Evolutionary conservation across 1,140 invertebrate genomes (phyloP).

Genomic region (Pygmarrhopalites habei): DNA sequence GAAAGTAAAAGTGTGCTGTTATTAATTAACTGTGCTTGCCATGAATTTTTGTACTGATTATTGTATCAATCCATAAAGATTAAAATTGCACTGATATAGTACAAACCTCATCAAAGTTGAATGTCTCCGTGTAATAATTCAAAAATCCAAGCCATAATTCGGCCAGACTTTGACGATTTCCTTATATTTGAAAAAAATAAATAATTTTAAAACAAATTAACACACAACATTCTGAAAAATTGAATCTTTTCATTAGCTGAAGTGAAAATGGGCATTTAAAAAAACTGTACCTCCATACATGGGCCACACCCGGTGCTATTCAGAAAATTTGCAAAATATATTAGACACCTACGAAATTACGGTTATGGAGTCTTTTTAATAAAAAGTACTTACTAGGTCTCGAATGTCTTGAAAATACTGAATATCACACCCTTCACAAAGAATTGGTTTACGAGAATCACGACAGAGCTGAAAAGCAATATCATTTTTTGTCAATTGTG

Average conservation of each 20-base stretch:
- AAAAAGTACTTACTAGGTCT: constrained; percentile 19
- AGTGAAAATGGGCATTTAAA: not conserved
- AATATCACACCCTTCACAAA: constrained; percentile 23
- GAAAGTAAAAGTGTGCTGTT: too few species aligned
- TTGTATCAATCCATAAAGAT: too few species aligned
- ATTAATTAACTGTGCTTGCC: too few species aligned
- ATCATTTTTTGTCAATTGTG: too few species aligned
- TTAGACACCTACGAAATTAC: not conserved
- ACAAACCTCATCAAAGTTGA: constrained; percentile 51
- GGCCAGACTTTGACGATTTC: constrained; percentile 49
- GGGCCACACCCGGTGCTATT: too few species aligned
- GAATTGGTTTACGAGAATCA: not conserved
- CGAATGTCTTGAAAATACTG: constrained; percentile 21
- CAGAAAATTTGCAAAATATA: too few species aligned
- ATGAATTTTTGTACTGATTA: too few species aligned
- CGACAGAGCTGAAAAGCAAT: constrained; percentile 14
- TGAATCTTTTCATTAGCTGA: too few species aligned
- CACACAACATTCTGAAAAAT: too few species aligned
- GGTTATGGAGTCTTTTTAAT: not conserved
- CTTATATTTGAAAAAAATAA: too few species aligned
- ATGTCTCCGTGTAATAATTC: constrained; percentile 52
- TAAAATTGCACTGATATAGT: too few species aligned
- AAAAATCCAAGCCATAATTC: constrained; percentile 53
- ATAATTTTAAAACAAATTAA: too few species aligned
- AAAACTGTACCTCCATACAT: not conserved